Conservation (phyloP, 2,888 invertebrate genomes). For the Melipona bicolor region DNA sequence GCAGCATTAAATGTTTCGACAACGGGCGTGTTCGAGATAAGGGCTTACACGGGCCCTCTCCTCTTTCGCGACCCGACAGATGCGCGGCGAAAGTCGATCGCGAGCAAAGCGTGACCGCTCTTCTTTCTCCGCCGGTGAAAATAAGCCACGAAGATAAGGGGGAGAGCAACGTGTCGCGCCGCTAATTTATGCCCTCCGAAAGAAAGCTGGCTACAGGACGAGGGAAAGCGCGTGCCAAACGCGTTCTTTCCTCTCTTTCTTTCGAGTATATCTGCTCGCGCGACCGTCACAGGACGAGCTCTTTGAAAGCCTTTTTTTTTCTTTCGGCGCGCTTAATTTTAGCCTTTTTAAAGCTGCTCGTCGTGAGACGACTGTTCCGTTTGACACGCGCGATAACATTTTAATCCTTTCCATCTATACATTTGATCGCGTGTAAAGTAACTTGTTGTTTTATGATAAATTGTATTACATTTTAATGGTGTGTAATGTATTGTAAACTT, state of each 20-base stretch:
- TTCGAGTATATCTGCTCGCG: neutral
- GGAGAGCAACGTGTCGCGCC: conserved; percentile 4
- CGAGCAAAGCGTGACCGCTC: conserved; percentile 2
- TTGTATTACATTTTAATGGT: too few relatives aligned
- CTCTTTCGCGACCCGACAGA: conserved; percentile 37
- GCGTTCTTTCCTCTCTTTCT: neutral
- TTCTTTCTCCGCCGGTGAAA: conserved; percentile 32
- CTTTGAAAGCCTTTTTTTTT: neutral
- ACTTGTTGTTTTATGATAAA: too few relatives aligned
- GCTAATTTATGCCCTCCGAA: conserved; percentile 44
- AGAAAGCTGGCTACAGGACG: conserved; percentile 71
- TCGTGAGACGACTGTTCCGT: too few relatives aligned
- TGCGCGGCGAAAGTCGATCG: conserved; percentile 47
- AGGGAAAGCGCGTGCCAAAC: conserved; percentile 68
- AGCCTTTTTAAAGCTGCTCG: too few relatives aligned
- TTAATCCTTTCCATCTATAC: too few relatives aligned
- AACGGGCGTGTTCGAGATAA: conserved; percentile 64
- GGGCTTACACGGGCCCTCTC: conserved; percentile 6
- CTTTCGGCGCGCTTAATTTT: too few relatives aligned
- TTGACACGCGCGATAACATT: too few relatives aligned
- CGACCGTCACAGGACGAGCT: neutral
- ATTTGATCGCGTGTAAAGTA: too few relatives aligned
- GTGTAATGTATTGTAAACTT: too few relatives aligned
- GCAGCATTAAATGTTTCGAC: conserved; percentile 61
- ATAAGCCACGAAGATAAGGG: conserved; percentile 38